Evolutionary conservation across 2,888 invertebrate genomes (phyloP).

Genomic region (Agrotis clavis): DNA sequence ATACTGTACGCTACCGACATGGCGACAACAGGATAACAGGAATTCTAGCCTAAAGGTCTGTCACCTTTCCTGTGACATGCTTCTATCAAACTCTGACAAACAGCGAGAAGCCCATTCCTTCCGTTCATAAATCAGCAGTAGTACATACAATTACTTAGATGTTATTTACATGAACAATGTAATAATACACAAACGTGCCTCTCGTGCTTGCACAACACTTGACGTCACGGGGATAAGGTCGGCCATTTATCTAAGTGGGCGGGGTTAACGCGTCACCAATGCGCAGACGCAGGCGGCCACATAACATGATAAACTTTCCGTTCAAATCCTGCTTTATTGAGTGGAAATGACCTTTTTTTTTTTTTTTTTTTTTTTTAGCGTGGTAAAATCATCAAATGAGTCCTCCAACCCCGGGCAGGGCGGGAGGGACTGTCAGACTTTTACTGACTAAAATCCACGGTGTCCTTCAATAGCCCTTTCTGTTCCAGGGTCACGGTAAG

Average conservation of each 20-base stretch:
- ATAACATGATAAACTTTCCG: conserved; percentile 52
- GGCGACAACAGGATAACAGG: too few species aligned
- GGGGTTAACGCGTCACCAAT: conserved; percentile 51
- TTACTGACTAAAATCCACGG: too few species aligned
- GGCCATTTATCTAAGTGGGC: conserved; percentile 58
- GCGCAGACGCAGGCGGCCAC: conserved; percentile 10
- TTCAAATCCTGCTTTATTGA: conserved; percentile 29
- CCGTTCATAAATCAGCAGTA: conserved; percentile 1
- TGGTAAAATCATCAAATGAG: too few species aligned
- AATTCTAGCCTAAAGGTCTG: background rate
- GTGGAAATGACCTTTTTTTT: conserved; percentile 33
- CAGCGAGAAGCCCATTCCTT: background rate
- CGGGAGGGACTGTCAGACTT: too few species aligned
- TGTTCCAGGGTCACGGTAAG: too few species aligned
- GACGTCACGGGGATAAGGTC: conserved; percentile 42
- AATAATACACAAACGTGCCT: background rate
- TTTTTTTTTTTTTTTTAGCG: too few species aligned
- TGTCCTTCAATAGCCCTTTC: too few species aligned
- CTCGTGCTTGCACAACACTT: conserved; percentile 17
- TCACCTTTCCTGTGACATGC: background rate
- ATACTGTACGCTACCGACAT: too few species aligned
- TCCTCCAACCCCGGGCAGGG: too few species aligned
- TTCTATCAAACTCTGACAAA: background rate
- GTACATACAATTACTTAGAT: background rate
- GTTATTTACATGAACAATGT: conserved; percentile 8